Conservation (phyloP, 2,113 vertebrate species). For the Chlorodrepanis virens region DNA sequence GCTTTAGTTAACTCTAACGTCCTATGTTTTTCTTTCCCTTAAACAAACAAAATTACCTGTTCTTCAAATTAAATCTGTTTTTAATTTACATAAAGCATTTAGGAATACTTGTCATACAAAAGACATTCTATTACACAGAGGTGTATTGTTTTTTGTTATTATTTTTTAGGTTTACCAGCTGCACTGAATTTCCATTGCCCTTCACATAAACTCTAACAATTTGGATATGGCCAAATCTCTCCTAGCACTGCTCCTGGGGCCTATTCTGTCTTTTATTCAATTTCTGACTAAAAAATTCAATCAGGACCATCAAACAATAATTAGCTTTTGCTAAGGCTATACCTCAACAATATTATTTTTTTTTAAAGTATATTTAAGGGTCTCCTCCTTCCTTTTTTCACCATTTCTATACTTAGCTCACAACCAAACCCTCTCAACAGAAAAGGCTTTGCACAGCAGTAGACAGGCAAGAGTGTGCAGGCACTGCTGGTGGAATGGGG, state of each 20-base stretch:
- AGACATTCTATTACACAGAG: slow-evolving; percentile 40
- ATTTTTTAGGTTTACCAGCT: slow-evolving; percentile 54
- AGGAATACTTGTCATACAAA: neutral
- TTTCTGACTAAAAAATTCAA: slow-evolving; percentile 4
- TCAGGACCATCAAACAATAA: neutral
- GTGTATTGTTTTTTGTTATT: slow-evolving; percentile 36
- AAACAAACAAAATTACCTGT: slow-evolving; percentile 64
- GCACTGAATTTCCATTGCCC: slow-evolving; percentile 57
- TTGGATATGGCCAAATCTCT: neutral
- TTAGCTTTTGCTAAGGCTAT: neutral
- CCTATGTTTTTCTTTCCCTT: slow-evolving; percentile 23
- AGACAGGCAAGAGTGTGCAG: no score
- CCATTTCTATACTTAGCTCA: neutral
- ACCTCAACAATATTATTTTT: neutral
- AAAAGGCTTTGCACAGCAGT: neutral
- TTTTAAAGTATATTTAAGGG: neutral
- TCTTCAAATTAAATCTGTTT: slow-evolving; percentile 58
- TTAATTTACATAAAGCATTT: slow-evolving; percentile 48
- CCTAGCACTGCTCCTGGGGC: neutral
- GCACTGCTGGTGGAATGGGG: neutral
- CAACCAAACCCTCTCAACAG: neutral
- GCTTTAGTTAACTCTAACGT: neutral
- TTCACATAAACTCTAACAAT: slow-evolving; percentile 7
- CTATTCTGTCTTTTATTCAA: slow-evolving; percentile 17
- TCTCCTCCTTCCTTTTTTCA: neutral